phyloP scores from a whole-genome alignment of 1,140 invertebrate genomes.

The Drosophila trapezifrons region DNA sequence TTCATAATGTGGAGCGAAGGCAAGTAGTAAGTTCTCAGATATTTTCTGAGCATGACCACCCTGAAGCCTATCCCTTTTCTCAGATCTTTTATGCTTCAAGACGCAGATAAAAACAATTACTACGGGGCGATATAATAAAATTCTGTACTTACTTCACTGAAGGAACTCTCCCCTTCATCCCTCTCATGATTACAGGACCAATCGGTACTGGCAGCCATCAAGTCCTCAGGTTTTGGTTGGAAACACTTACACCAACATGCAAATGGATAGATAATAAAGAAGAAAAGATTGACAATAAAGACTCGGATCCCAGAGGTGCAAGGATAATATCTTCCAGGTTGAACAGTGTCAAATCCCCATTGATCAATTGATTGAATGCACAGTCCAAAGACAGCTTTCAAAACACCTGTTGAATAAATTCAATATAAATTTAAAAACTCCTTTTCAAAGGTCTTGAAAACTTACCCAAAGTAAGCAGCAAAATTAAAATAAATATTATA shows the following conservation, averaged over 20 bases:
- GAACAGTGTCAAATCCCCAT: constrained; percentile 30
- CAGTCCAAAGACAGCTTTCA: constrained; percentile 37
- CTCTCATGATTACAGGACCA: constrained; percentile 43
- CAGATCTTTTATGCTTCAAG: background rate
- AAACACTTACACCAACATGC: constrained; percentile 59
- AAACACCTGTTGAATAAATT: constrained; percentile 4
- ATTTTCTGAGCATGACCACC: constrained; percentile 11
- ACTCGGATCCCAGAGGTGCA: constrained; percentile 7
- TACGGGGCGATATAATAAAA: too few relatives aligned
- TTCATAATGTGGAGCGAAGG: constrained; percentile 16
- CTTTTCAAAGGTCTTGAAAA: background rate
- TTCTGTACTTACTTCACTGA: background rate
- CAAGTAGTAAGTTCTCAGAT: constrained; percentile 1
- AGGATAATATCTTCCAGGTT: constrained; percentile 26
- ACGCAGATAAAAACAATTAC: background rate
- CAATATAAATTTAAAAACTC: too few relatives aligned
- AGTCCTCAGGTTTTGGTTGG: constrained; percentile 45
- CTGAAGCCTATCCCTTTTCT: background rate
- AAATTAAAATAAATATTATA: constrained; percentile 6
- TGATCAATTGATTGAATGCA: constrained; percentile 21
- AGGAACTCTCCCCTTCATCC: background rate
- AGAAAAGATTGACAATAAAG: constrained; percentile 32
- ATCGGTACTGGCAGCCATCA: constrained; percentile 56
- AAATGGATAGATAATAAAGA: constrained; percentile 33
- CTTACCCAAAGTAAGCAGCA: constrained; percentile 39